Conservation (phyloP, 2,113 vertebrate genomes). For the Apistogramma diplotaenia region DNA sequence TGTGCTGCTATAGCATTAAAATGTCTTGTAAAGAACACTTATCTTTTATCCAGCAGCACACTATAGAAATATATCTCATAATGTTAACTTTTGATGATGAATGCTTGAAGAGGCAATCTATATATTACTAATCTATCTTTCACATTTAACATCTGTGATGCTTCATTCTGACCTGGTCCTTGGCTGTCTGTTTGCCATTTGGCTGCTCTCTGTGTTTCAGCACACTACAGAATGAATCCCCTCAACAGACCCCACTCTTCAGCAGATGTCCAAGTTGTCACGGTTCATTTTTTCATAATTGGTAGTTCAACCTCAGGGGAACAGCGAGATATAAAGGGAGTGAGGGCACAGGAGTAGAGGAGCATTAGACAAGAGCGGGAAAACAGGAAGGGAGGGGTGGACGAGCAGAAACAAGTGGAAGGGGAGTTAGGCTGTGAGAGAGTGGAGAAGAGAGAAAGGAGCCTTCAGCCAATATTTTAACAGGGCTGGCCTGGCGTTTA, state of each 20-base stretch:
- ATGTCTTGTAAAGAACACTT: not conserved
- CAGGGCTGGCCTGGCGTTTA: constrained; percentile 23
- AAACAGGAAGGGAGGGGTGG: not conserved
- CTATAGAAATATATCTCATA: not conserved
- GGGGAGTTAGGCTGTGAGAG: not conserved
- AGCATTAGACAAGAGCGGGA: constrained; percentile 6
- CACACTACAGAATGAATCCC: constrained; percentile 29
- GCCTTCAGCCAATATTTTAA: constrained; percentile 18
- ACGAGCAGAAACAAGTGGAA: not conserved
- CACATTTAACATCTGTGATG: not conserved
- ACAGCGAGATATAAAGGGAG: not conserved
- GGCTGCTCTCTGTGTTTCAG: not conserved
- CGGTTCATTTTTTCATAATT: constrained; percentile 61
- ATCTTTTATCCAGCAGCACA: not conserved
- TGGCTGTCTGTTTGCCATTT: not conserved
- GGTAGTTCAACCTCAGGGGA: constrained; percentile 41
- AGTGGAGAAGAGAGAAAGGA: not conserved
- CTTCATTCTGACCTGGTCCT: not conserved
- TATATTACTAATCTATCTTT: not conserved
- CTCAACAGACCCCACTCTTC: constrained; percentile 39
- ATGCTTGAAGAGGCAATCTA: not conserved
- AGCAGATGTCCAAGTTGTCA: constrained; percentile 66
- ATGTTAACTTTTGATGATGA: not conserved
- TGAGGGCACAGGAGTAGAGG: constrained; percentile 3
- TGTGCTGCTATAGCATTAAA: no score